phyloP scores from a whole-genome alignment of 2,797 vertebrate genomes.

The Microcaecilia unicolor region DNA sequence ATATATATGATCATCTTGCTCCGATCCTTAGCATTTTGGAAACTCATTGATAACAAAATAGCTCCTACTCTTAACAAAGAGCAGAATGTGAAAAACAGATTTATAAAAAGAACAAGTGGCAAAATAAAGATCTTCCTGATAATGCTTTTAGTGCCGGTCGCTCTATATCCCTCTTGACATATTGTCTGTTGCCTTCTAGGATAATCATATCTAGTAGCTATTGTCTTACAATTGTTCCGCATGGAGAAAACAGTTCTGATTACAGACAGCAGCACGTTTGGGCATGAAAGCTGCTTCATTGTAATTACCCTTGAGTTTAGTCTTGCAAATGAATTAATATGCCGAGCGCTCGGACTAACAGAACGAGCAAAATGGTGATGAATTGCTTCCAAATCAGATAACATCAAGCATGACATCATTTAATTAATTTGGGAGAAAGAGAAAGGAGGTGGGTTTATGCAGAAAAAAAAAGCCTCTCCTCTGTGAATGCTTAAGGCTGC shows the following conservation, averaged over 20 bases:
- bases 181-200: slow-evolving; percentile 34
- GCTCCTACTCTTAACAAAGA: background rate
- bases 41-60: too few relatives aligned
- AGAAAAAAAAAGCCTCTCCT: slow-evolving; percentile 23
- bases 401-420: slow-evolving; percentile 77
- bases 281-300: slow-evolving; percentile 51
- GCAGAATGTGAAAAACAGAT: background rate
- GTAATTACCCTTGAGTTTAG: slow-evolving; percentile 67
- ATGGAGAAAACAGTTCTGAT: slow-evolving; percentile 59
- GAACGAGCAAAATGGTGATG: slow-evolving; percentile 68
- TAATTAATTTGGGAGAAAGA: slow-evolving; percentile 70
- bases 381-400: slow-evolving; percentile 81
- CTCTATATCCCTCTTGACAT: slow-evolving; percentile 41
- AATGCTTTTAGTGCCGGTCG: slow-evolving; percentile 35
- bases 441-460: slow-evolving; percentile 4
- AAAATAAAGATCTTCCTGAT: slow-evolving; percentile 28
- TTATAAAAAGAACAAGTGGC: slow-evolving; percentile 5
- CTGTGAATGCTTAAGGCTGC: background rate
- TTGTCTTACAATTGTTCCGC: slow-evolving; percentile 57
- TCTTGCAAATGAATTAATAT: slow-evolving; percentile 67
- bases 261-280: slow-evolving; percentile 59
- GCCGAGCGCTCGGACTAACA: slow-evolving; percentile 53
- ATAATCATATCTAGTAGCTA: slow-evolving; percentile 51
- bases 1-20: too few relatives aligned
- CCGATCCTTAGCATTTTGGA: too few relatives aligned